Evolutionary conservation across 2,113 vertebrate species (phyloP), one percentile per base, ranked within the genome.

Genomic region (Ophiodon elongatus): DNA sequence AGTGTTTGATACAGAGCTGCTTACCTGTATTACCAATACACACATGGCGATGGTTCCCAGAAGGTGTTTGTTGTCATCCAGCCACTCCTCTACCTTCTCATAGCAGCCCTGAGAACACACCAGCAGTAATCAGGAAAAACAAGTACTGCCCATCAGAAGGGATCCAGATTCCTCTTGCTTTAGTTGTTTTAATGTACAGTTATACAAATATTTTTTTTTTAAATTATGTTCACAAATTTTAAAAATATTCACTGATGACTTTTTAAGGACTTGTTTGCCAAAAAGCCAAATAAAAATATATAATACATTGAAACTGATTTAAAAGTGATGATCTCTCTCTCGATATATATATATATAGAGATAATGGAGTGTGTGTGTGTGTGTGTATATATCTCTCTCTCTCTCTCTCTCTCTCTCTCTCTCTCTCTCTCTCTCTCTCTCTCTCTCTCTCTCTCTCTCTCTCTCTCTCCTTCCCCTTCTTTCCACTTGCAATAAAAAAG

Each of bases 21-120:
- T 60, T 19, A 92, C 98, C 97, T 99, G 98, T 88, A 98, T 96
- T 91, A 99, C 97, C 83, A 99, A 93, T 81, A 99, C 88, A 82
- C 97, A 98, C 97, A 99, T 98, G 21, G 97, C 98, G 57, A 97
- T 95, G 0, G 97, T 97, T 80, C 98, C 98, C 2, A 99, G 94
- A 70, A 99, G 96, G 14, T 99, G 97, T 91, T 98, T 99, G 64
- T 99, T 98, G 41, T 98, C 96, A 50, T 97, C 97, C 50, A 99
- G 95, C 97, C 97, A 99, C 70, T 94, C 96, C 94, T 97, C 97
- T 15, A 98, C 96, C 87, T 96, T 97, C 60, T 97, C 96, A 4
- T 98, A 99, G 93, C 98, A 99, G 19, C 98, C 98, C 98, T 99
- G 88, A 80, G 91, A 39, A 90, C 52, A 64, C n/a, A 72, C 0